Evolutionary conservation across 2,113 vertebrate species (phyloP).

Genomic region (Corythoichthys intestinalis): DNA sequence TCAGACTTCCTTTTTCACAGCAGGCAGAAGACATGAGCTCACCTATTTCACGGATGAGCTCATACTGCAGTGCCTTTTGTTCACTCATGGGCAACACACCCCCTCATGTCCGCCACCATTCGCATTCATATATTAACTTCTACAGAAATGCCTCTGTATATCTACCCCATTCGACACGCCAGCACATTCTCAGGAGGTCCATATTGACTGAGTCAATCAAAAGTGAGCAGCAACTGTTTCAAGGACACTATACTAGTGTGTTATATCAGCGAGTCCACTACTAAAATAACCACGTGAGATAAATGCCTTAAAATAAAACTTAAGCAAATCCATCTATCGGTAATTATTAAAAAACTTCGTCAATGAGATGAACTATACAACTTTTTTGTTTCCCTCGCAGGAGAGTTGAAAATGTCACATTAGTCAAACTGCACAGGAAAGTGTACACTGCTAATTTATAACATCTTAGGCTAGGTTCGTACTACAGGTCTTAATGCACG

Average conservation of each 20-base stretch:
- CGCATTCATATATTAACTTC: conserved; percentile 8
- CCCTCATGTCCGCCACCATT: conserved; percentile 7
- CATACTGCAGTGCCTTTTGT: conserved; percentile 53
- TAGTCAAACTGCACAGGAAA: conserved; percentile 34
- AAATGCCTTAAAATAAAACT: not conserved
- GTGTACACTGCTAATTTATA: not conserved
- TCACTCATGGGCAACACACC: conserved; percentile 19
- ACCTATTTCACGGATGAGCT: conserved; percentile 48
- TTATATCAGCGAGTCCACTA: not conserved
- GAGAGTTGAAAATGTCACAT: not conserved
- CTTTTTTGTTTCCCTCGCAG: not conserved
- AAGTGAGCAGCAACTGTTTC: not conserved
- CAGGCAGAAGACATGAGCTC: conserved; percentile 43
- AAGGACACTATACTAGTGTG: not conserved
- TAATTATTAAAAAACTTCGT: not conserved
- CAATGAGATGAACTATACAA: not conserved
- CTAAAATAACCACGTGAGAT: not conserved
- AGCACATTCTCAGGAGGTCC: not conserved
- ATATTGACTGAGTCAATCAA: not conserved
- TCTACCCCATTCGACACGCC: not conserved
- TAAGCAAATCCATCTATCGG: too few relatives aligned
- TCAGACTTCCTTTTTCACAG: conserved; percentile 20
- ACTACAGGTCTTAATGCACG: too few relatives aligned
- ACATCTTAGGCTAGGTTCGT: too few relatives aligned
- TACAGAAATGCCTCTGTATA: not conserved